These are phyloP conservation scores for Protophormia terraenovae DNA, from an alignment of 2,888 invertebrate genomes.

Conservation along the genomic window DNA sequence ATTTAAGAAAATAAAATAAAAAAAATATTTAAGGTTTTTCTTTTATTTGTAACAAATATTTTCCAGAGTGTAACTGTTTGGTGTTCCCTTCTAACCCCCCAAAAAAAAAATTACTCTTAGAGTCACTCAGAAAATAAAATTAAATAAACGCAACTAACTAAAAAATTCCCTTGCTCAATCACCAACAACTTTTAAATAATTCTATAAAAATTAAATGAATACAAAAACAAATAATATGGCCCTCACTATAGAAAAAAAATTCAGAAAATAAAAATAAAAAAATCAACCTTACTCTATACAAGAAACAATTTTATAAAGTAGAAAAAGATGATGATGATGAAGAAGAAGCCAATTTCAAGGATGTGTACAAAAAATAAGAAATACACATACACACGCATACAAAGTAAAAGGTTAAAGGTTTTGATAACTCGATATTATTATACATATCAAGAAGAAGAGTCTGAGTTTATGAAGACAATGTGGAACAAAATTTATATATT, in stretches of 20 bases:
- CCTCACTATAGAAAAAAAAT: background rate
- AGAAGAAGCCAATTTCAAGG: constrained; percentile 26
- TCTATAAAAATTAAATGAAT: background rate
- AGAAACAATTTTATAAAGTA: background rate
- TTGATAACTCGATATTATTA: constrained; percentile 11
- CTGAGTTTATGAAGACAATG: too few species aligned
- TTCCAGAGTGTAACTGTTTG: too few species aligned
- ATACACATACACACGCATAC: background rate
- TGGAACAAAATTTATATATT: background rate
- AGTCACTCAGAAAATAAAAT: background rate
- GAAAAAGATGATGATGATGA: background rate
- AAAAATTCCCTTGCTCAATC: background rate
- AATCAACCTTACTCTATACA: background rate
- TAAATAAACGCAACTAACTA: background rate
- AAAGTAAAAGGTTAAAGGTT: constrained; percentile 52
- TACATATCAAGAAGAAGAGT: background rate
- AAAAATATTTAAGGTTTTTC: too few species aligned
- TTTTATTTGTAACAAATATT: too few species aligned
- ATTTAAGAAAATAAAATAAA: too few species aligned
- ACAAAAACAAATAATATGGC: background rate
- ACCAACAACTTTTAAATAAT: background rate
- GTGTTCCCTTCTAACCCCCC: too few species aligned
- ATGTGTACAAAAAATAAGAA: background rate
- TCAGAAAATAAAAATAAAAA: background rate
- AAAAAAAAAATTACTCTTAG: background rate